phyloP scores from a whole-genome alignment of 2,888 invertebrate species.

The Lasioglossum calceatum region DNA sequence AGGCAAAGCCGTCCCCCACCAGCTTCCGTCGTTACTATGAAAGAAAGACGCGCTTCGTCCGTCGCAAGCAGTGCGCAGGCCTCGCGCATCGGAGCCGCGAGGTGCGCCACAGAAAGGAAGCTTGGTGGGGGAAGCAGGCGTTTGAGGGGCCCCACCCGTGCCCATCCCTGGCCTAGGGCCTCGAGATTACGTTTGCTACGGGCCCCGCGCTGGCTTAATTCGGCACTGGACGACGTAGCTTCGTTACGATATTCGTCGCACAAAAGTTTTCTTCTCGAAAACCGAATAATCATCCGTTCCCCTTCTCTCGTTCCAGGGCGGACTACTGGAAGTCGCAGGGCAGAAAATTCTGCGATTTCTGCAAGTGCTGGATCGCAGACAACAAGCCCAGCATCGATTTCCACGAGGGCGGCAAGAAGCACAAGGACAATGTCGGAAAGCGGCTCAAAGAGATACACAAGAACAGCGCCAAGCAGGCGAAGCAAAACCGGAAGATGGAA shows the following conservation, averaged over 20 bases:
- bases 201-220: too few relatives aligned
- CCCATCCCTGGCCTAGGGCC: too few relatives aligned
- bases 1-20: too few relatives aligned
- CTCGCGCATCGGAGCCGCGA: too few relatives aligned
- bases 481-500: slow-evolving; percentile 91
- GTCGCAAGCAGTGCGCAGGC: too few relatives aligned
- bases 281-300: not conserved
- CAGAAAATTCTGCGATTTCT: slow-evolving; percentile 98
- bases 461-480: slow-evolving; percentile 92
- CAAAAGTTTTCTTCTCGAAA: not conserved
- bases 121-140: too few relatives aligned
- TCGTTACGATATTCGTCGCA: not conserved
- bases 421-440: slow-evolving; percentile 96
- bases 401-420: slow-evolving; percentile 96
- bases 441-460: slow-evolving; percentile 93
- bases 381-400: slow-evolving; percentile 98
- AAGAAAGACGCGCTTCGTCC: too few relatives aligned
- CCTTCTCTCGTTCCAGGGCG: slow-evolving; percentile 88
- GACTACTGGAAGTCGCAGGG: slow-evolving; percentile 99
- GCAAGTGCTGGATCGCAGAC: slow-evolving; percentile 99
- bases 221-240: too few relatives aligned
- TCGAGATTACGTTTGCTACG: too few relatives aligned
- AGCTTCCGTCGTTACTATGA: too few relatives aligned
- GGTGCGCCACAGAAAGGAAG: too few relatives aligned
- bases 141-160: too few relatives aligned